These are phyloP conservation scores for Sinella curviseta DNA, from an alignment of 1,140 invertebrate species.

Conservation along the genomic window DNA sequence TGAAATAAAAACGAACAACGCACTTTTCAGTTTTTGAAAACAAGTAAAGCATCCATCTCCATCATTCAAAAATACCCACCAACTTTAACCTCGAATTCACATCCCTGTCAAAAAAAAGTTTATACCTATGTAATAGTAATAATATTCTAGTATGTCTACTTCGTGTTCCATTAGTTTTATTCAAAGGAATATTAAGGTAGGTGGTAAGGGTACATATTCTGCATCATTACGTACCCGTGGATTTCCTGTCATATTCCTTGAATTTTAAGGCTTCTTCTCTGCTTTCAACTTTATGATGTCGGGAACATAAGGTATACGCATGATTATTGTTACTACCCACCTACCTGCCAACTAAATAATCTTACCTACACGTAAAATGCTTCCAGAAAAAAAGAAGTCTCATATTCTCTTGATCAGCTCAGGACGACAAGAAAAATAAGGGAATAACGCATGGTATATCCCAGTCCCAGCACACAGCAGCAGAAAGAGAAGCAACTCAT, in stretches of 20 bases:
- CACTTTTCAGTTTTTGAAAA: not conserved
- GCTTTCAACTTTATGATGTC: not conserved
- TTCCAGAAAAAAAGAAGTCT: not conserved
- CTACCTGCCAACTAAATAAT: slow-evolving; percentile 3
- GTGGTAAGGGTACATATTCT: too few species aligned
- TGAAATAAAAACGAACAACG: not conserved
- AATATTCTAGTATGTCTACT: too few species aligned
- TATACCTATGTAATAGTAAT: too few species aligned
- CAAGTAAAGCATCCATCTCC: not conserved
- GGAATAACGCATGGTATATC: too few species aligned
- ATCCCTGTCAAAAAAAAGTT: too few species aligned
- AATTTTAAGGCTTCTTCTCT: slow-evolving; percentile 3
- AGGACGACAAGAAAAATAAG: too few species aligned
- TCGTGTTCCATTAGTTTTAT: too few species aligned
- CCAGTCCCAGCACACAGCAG: too few species aligned
- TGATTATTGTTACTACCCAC: slow-evolving; percentile 5
- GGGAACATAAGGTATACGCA: slow-evolving; percentile 4
- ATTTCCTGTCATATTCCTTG: slow-evolving; percentile 20
- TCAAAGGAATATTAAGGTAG: too few species aligned
- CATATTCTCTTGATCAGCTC: not conserved
- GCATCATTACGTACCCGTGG: not conserved
- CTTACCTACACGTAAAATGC: slow-evolving; percentile 3
- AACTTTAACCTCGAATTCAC: not conserved
- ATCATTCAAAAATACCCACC: not conserved
- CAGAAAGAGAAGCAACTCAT: too few species aligned